Evolutionary conservation across 1,140 invertebrate species (phyloP), one percentile per base, ranked within the genome.

Genomic region (Drosophila seguyi): DNA sequence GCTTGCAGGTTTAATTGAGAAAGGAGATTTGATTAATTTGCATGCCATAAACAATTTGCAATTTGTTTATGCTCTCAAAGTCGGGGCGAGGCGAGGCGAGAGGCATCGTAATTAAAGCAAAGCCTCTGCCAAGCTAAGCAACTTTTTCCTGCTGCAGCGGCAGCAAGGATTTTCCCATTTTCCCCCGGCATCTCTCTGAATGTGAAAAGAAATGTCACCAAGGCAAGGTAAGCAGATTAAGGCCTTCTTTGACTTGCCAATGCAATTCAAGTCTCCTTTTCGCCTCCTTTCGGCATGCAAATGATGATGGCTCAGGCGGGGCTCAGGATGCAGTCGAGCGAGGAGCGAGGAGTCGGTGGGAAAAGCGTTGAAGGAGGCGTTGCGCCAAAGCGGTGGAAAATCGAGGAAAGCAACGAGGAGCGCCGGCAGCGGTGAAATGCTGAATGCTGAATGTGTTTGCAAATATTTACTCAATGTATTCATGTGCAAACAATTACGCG

Each of bases 21-120:
- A 79, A 83, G 83, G 83, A 83, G 83, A 86, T 86, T 86, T 86
- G 83, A 86, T 86, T 86, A 86, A 86, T 86, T 88, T 88, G 83
- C 83, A 88, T 86, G 84, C 79, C 79, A 88, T 86, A 86, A 84
- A 84, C 81, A 85, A 87, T 87, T 87, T 86, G 85, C 83, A 88
- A 86, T 86, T 86, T 86, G 83, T 88, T 86, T 86, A 87, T 87
- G 75, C 77, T 77, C 83, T 88, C 83, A 88, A 83, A 75, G 82
- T 75, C 59, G 53, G 74, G 3, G 16, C 18, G 7, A 6, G 4
- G 13, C n/a, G 8, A 7, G 8, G 38, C 38, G 22, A 6, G 7
- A 75, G 75, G 44, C 18, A 41, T 55, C 79, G 79, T 88, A 86
- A 86, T 86, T 86, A 86, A 86, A 87, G 84, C 83, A 87, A 86